Base-by-base conservation (phyloP, 2,797 vertebrate species). In the Catostomus latipinnis region DNA sequence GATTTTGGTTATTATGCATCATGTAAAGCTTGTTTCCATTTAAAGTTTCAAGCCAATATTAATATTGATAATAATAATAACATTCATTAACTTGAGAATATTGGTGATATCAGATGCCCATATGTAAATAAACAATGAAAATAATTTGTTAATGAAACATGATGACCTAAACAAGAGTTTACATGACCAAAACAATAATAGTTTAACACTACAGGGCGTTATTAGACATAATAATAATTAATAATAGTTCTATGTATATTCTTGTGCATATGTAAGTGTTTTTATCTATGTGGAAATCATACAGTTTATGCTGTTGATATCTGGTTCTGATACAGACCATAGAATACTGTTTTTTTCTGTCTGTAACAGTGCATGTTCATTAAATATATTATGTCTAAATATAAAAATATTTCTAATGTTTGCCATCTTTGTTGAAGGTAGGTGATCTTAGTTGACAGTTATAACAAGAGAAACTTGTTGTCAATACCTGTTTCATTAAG, bases 1-100 rank as follows among this genome's bases (percentile, higher is more conserved):
- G 0, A 14, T 57, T 22, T 4, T 58, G 46, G 34, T 56, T 75
- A 56, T 66, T 76, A 43, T 76, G 65, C 65, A 76, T 68, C 14
- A n/a, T 76, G 63, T n/a, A 58, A 46, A 71, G 13, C 10, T 16
- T 8, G 14, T 22, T 18, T 18, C 0, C 16, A 22, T 22, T 22
- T 22, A 22, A 22, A 22, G 43, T 65, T 10, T 1, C 60, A 34
- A 4, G 8, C 9, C 7, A 22, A n/a, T 57, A 45, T n/a, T 52
- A 34, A 34, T 34, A 34, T 3, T 34, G 34, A 34, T 50, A 49
- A 57, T n/a, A 8, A 5, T 61, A 22, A n/a, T 49, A 76, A 8
- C 34, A 34, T 14, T 1, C 34, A 68, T 9, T 10, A 22, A 50
- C 11, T 12, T 43, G 0, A 43, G 12, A 18, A 58, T 18, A 18